Evolutionary conservation across 2,888 invertebrate genomes (phyloP), one percentile per base, ranked within the genome.

Genomic region (Cybosia mesomella): DNA sequence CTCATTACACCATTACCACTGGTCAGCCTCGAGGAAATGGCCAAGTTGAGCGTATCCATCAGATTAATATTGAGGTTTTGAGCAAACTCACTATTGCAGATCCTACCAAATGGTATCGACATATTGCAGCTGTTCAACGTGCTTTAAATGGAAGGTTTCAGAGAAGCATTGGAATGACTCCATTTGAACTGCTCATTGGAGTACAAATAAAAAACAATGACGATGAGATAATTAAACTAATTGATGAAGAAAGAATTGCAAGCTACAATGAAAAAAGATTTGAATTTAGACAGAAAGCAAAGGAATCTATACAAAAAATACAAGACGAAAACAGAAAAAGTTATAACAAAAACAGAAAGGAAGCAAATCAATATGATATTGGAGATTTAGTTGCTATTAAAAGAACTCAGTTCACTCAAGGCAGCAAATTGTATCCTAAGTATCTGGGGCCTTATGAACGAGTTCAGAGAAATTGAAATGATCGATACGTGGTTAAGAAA

Each of bases 331-430:
- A 77, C 55, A 67, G 13, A 24, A 67, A 22, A 67, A 58, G 49
- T n/a, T 82, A 71, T 58, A 75, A 80, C 67, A 77, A 60, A 22
- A 80, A 72, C 21, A 70, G 80, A 58, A 81, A 77, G 39, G 60
- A 68, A 49, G 66, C 67, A 34, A 36, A 32, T 1, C 10, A 59
- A 3, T 81, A 81, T 58, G 60, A 77, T 3, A 55, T 60, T 18
- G 78, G 79, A 11, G 77, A 82, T 61, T 24, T 79, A 28, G 80
- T 82, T 1, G 83, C 82, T 21, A 60, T 83, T 32, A 77, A 80
- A 36, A 66, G 75, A 9, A 83, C 82, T 2, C 80, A 81, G 36
- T 82, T 78, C 66, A 64, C 62, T 0, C 61, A 64, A 54, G 79
- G 71, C 0, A 11, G 63, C 0, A 81, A 83, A 62, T 15, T 60